Conservation (phyloP, 2,113 vertebrate genomes). For the Martes martes region DNA sequence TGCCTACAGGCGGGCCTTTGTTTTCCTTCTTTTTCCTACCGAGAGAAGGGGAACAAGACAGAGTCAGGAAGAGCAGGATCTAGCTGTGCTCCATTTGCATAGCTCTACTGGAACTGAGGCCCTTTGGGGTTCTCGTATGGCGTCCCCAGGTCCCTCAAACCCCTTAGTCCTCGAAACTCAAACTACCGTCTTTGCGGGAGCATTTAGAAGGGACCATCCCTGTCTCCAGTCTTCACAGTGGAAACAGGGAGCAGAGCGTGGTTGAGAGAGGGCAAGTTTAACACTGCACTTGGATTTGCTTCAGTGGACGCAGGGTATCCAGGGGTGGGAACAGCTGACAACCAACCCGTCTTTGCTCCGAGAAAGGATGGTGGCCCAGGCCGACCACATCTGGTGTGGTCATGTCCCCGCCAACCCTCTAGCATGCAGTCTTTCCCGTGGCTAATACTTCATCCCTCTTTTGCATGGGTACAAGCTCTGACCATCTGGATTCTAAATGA, state of each 20-base stretch:
- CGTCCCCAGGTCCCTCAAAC: background rate
- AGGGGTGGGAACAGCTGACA: background rate
- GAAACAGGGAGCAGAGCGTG: background rate
- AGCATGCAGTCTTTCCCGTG: accelerated
- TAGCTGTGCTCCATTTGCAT: accelerated
- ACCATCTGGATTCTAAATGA: background rate
- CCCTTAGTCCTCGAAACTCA: background rate
- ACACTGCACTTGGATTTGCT: background rate
- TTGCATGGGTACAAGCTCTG: background rate
- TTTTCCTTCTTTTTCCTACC: slow-evolving; percentile 85
- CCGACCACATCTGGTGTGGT: background rate
- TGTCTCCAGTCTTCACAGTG: background rate
- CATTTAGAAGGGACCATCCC: background rate
- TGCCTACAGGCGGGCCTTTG: slow-evolving; percentile 80
- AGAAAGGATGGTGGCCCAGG: background rate
- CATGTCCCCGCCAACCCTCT: background rate
- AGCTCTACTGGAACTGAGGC: background rate
- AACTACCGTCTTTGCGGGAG: background rate
- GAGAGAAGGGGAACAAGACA: background rate
- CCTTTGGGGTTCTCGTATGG: accelerated
- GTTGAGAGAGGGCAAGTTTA: background rate
- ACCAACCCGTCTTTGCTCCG: background rate
- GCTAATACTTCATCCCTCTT: background rate
- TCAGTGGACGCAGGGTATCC: accelerated
- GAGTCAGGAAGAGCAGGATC: background rate